Evolutionary conservation across 2,888 invertebrate genomes (phyloP).

Genomic region (Bugula neritina): DNA sequence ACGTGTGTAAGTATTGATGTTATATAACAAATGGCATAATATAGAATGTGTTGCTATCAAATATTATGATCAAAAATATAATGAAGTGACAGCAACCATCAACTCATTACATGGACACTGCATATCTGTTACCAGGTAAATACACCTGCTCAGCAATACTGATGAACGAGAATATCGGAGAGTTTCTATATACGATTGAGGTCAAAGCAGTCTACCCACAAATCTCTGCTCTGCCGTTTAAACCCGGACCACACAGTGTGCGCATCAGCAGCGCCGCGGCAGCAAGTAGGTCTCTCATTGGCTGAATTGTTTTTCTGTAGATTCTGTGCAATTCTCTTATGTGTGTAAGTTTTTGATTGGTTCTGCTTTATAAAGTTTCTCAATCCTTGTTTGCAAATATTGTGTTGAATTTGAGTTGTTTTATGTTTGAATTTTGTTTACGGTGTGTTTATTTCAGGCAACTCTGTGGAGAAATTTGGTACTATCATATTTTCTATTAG

Average conservation of each 20-base stretch:
- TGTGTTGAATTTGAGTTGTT: neutral
- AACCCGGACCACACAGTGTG: slow-evolving; percentile 39
- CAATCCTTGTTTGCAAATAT: neutral
- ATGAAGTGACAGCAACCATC: too few relatives aligned
- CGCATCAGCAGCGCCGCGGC: slow-evolving; percentile 49
- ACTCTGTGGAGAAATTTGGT: slow-evolving; percentile 16
- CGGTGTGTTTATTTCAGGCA: neutral
- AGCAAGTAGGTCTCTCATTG: slow-evolving; percentile 39
- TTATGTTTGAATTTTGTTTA: too few relatives aligned
- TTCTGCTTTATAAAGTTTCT: too few relatives aligned
- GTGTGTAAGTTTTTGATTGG: too few relatives aligned
- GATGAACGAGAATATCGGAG: slow-evolving; percentile 47
- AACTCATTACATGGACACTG: neutral
- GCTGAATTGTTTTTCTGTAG: too few relatives aligned
- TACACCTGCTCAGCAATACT: slow-evolving; percentile 50
- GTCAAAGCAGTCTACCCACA: slow-evolving; percentile 44
- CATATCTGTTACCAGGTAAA: slow-evolving; percentile 29
- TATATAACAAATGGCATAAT: too few relatives aligned
- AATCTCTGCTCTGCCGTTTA: slow-evolving; percentile 42
- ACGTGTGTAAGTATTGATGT: too few relatives aligned
- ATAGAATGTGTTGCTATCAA: too few relatives aligned
- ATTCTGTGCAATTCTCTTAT: too few relatives aligned
- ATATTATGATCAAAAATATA: too few relatives aligned
- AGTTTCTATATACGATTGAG: slow-evolving; percentile 50
- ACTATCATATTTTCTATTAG: too few relatives aligned